A percentile compares a stretch with the other conserved stretches of the same genome.
phyloP scores from a whole-genome alignment of 2,797 vertebrate genomes.

The Acanthis flammea region DNA sequence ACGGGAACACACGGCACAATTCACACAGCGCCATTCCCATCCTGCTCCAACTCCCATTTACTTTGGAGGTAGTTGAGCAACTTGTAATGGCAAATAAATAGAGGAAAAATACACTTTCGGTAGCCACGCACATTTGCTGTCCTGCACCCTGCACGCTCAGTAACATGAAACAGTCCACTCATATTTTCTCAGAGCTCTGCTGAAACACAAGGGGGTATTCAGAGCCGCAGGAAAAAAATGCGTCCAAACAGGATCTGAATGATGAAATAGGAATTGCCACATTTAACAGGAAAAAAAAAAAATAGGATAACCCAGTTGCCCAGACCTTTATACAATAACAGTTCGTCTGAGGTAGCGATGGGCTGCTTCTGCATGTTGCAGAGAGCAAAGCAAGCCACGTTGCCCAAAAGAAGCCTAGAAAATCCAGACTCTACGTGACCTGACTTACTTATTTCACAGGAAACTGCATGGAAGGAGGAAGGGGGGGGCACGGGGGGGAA shows the following conservation, averaged over 20 bases:
- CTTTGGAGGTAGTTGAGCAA: not conserved
- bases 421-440: slow-evolving; percentile 85
- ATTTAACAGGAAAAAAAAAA: not conserved
- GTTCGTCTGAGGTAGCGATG: slow-evolving; percentile 31
- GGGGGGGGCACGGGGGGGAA: not conserved
- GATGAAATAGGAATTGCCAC: slow-evolving; percentile 51
- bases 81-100: not conserved
- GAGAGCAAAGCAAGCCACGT: slow-evolving; percentile 72
- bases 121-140: not conserved
- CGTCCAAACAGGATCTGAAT: slow-evolving; percentile 49
- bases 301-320: not conserved
- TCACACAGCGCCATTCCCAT: not conserved
- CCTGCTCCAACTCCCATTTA: not conserved
- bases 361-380: slow-evolving; percentile 52
- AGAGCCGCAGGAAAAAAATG: not conserved
- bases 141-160: not conserved
- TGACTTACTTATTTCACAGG: slow-evolving; percentile 81
- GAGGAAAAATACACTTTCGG: not conserved
- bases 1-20: not conserved
- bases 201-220: slow-evolving; percentile 30
- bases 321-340: slow-evolving; percentile 26
- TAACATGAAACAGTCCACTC: not conserved
- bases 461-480: slow-evolving; percentile 77
- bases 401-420: slow-evolving; percentile 77
- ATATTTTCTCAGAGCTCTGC: not conserved